Base-by-base conservation (phyloP, 2,797 vertebrate species). In the Dermochelys coriacea region DNA sequence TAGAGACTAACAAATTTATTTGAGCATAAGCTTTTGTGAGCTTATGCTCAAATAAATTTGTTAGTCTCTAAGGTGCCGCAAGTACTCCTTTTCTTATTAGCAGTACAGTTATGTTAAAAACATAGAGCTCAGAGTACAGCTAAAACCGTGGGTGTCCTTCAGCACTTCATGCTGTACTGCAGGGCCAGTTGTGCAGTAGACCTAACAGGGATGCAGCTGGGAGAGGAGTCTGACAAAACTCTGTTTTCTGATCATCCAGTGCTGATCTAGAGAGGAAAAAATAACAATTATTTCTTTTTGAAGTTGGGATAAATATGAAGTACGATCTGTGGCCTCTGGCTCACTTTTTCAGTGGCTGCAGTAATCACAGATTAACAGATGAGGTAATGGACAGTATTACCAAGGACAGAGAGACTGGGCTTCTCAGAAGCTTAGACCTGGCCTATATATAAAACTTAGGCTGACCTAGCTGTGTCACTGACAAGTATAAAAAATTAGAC, bases 341-440 rank as follows among this genome's bases (percentile, higher is more conserved):
- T 97, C 86, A 78, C 47, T 93, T 59, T 77, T 57, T 96, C 91
- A 93, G 64, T 95, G 84, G 75, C 83, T 89, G 89, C 92, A 91
- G 96, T 96, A 96, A 95, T 95, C 86, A 93, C 95, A 91, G 91
- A 59, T 95, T 95, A 95, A 77, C 93, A 80, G 85, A 93, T 92
- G 85, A 88, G 91, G 92, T 95, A 79, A 90, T 87, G 71, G 88
- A 11, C 87, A 92, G 54, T 85, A 93, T 84, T 91, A 87, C 85
- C 88, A 85, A 93, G 89, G 86, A 86, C 83, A 92, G 80, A 90
- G 45, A 89, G 86, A 85, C 75, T 95, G 77, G 95, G 47, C 64
- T 85, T 91, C 90, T 77, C 45, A 31, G 86, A 91, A 95, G 64
- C 64, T 23, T 21, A 71, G 64, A 11, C n/a, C 8, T 71, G 16